phyloP scores from a whole-genome alignment of 2,888 invertebrate genomes.

The Timema podura region DNA sequence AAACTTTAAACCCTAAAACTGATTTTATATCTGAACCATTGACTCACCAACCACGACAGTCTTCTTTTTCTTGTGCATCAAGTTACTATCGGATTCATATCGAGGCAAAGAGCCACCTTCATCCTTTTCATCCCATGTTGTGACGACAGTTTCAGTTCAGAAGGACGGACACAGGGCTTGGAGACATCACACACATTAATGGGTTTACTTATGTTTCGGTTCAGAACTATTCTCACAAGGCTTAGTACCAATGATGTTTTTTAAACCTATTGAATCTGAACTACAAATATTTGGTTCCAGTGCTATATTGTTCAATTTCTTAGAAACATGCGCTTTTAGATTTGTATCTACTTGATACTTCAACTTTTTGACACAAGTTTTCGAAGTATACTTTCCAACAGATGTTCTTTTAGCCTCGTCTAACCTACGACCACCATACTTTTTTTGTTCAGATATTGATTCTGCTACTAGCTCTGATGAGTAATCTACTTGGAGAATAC shows the following conservation, averaged over 20 bases:
- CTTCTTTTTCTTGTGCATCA: too few relatives aligned
- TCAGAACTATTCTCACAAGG: constrained; percentile 37
- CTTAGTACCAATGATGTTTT: background rate
- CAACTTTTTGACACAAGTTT: constrained; percentile 4
- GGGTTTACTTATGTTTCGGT: constrained; percentile 32
- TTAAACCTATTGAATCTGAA: background rate
- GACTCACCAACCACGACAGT: too few relatives aligned
- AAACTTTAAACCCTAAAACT: too few relatives aligned
- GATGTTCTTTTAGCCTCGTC: background rate
- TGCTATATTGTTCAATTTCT: background rate
- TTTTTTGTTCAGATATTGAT: constrained; percentile 13
- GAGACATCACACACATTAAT: constrained; percentile 17
- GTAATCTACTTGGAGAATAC: constrained; percentile 42
- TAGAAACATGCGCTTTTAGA: background rate
- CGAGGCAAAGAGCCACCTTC: background rate
- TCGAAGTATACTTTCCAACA: background rate
- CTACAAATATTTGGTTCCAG: background rate
- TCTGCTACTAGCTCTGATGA: constrained; percentile 15
- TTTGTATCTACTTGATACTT: background rate
- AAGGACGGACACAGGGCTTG: constrained; percentile 23
- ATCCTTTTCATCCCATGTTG: constrained; percentile 24
- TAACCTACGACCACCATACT: background rate
- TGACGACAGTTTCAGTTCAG: constrained; percentile 26
- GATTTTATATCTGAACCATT: too few relatives aligned
- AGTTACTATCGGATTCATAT: too few relatives aligned